A percentile compares a stretch with the other conserved stretches of the same genome.
Conservation (phyloP, 2,797 vertebrate species). For the Hemibagrus guttatus region DNA sequence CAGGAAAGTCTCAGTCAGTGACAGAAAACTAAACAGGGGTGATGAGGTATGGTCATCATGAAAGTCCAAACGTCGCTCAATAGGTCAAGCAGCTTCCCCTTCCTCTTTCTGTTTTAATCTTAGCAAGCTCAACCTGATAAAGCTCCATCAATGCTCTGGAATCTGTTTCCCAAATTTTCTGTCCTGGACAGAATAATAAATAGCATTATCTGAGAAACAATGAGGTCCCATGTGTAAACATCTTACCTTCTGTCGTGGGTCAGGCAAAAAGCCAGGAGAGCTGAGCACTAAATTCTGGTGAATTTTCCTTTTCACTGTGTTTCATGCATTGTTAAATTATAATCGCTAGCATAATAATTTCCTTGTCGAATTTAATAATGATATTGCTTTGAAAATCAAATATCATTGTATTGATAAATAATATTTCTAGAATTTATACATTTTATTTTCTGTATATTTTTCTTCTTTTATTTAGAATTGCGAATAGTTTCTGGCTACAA, state of each 20-base stretch:
- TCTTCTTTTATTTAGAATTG: background rate
- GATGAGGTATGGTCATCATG: conserved; percentile 30
- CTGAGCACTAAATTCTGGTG: background rate
- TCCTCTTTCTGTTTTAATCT: conserved; percentile 51
- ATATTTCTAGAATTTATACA: background rate
- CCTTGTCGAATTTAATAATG: background rate
- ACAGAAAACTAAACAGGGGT: background rate
- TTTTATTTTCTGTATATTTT: background rate
- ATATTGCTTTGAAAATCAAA: background rate
- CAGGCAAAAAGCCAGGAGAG: conserved; percentile 6
- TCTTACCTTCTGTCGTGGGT: conserved; percentile 11
- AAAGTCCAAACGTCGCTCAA: conserved; percentile 48
- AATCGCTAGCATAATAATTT: background rate
- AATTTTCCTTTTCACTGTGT: background rate
- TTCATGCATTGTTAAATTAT: background rate
- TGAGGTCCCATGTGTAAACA: conserved; percentile 56
- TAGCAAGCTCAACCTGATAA: conserved; percentile 66
- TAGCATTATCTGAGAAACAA: conserved; percentile 74
- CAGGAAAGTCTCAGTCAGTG: background rate
- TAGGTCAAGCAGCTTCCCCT: conserved; percentile 59
- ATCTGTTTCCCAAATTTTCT: conserved; percentile 70
- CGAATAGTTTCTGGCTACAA: background rate
- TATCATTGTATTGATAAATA: background rate
- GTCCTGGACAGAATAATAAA: conserved; percentile 76
- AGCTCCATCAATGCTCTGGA: conserved; percentile 61